Conservation (phyloP, 2,888 invertebrate genomes). For the Romanomermis culicivorax region DNA sequence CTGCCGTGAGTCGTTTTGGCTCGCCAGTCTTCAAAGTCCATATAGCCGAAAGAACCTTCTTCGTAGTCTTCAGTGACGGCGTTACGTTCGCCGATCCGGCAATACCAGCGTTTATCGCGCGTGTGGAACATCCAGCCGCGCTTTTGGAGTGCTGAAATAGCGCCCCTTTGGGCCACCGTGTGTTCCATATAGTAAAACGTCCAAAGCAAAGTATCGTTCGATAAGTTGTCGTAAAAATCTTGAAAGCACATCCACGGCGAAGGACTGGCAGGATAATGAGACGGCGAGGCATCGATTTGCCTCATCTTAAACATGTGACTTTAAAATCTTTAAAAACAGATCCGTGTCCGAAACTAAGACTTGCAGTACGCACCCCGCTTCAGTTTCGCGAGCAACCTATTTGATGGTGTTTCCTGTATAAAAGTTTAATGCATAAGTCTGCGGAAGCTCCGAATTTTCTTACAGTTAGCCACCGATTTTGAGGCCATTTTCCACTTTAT, state of each 20-base stretch:
- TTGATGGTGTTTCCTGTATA: too few relatives aligned
- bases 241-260: neutral
- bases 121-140: slow-evolving; percentile 2
- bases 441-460: too few relatives aligned
- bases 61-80: neutral
- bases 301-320: too few relatives aligned
- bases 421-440: too few relatives aligned
- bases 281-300: too few relatives aligned
- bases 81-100: neutral
- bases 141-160: neutral
- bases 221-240: neutral
- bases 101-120: slow-evolving; percentile 1
- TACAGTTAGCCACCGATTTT: too few relatives aligned
- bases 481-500: too few relatives aligned
- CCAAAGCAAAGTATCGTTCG: neutral
- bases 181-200: slow-evolving; percentile 1
- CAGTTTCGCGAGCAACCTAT: too few relatives aligned
- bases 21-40: neutral
- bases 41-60: neutral
- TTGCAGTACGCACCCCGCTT: too few relatives aligned
- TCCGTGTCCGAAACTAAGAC: too few relatives aligned
- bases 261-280: neutral
- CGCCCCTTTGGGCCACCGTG: neutral
- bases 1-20: neutral
- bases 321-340: too few relatives aligned